A percentile compares a stretch with the other conserved stretches of the same genome.
Conservation (phyloP, 2,797 vertebrate species). For the Acanthis flammea region DNA sequence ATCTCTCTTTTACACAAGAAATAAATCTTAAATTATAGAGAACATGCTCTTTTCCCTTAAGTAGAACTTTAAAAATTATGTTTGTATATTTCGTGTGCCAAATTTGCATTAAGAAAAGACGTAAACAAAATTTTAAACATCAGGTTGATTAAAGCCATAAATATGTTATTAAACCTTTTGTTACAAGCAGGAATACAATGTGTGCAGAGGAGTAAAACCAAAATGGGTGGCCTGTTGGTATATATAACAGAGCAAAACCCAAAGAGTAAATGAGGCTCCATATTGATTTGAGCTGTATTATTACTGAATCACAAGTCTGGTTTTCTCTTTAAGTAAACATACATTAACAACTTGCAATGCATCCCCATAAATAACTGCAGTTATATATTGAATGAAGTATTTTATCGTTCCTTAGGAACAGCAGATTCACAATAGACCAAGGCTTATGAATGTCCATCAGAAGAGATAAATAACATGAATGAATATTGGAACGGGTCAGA, state of each 20-base stretch:
- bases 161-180: not conserved
- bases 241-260: not conserved
- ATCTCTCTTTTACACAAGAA: not conserved
- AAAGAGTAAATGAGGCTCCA: not conserved
- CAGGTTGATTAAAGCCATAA: not conserved
- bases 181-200: not conserved
- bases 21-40: not conserved
- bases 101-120: not conserved
- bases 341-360: not conserved
- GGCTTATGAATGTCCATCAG: not conserved
- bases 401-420: not conserved
- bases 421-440: not conserved
- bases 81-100: not conserved
- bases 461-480: not conserved
- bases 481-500: not conserved
- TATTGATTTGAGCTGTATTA: not conserved
- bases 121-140: not conserved
- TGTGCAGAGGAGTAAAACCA: not conserved
- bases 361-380: not conserved
- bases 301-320: not conserved
- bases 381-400: accelerated
- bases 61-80: accelerated
- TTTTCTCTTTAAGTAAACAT: not conserved
- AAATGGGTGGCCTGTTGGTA: not conserved
- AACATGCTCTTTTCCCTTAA: not conserved